phyloP scores from a whole-genome alignment of 2,888 invertebrate species.

The Clostera curtula region DNA sequence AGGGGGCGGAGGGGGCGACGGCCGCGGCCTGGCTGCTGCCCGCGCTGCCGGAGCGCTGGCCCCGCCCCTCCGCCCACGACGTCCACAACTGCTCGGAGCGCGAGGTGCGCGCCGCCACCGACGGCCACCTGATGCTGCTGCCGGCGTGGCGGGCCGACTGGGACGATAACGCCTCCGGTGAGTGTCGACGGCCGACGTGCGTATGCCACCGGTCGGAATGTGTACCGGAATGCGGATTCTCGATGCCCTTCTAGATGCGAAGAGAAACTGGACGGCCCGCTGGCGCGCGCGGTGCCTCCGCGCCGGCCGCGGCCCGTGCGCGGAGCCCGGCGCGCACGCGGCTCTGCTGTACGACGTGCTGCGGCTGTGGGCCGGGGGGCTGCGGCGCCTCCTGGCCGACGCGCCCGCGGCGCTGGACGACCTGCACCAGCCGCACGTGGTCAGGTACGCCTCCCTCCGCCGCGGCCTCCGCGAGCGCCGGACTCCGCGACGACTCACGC shows the following conservation, averaged over 20 bases:
- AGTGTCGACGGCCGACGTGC: conserved; percentile 12
- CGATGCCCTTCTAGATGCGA: too few relatives aligned
- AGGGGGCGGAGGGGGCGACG: conserved; percentile 80
- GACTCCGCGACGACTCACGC: not conserved
- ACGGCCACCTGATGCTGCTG: conserved; percentile 35
- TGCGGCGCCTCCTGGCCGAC: conserved; percentile 28
- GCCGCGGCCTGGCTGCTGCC: conserved; percentile 93
- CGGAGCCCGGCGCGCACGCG: conserved; percentile 29
- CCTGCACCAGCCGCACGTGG: conserved; percentile 35
- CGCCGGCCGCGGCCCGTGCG: conserved; percentile 12
- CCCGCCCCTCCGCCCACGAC: conserved; percentile 76
- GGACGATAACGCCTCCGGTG: conserved; percentile 18
- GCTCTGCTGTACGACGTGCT: conserved; percentile 54
- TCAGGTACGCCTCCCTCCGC: conserved; percentile 24
- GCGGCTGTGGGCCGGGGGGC: conserved; percentile 43
- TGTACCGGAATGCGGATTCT: too few relatives aligned
- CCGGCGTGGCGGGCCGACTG: conserved; percentile 41
- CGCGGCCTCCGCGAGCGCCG: not conserved
- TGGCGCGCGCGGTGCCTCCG: conserved; percentile 6
- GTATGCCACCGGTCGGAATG: too few relatives aligned
- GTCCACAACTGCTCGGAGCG: conserved; percentile 71
- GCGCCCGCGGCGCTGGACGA: conserved; percentile 39
- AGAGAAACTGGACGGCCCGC: conserved; percentile 9
- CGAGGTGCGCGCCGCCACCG: conserved; percentile 28
- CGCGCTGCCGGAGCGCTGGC: conserved; percentile 80